Conservation (phyloP, 2,888 invertebrate species). For the Barypeithes pellucidus region DNA sequence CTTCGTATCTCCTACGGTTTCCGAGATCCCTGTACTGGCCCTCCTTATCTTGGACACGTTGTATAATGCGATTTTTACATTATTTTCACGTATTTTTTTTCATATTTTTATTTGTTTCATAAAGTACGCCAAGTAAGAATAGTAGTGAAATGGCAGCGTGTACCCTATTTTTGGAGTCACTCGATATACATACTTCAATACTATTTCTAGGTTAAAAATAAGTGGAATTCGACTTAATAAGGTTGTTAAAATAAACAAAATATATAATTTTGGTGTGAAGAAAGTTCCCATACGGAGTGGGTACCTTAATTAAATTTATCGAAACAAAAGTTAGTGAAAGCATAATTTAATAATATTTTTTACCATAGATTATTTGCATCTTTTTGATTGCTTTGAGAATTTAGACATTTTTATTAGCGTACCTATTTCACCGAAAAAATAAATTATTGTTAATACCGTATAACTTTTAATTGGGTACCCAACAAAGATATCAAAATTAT, state of each 20-base stretch:
- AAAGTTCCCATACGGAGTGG: constrained; percentile 1
- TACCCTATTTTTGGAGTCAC: no score
- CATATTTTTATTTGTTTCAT: no score
- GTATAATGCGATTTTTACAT: no score
- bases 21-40: no score
- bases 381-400: not conserved
- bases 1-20: no score
- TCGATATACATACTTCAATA: not conserved
- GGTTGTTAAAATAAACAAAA: constrained; percentile 11
- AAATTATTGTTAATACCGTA: not conserved
- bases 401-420: not conserved
- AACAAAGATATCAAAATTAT: not conserved
- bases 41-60: no score
- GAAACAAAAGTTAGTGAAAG: constrained; percentile 20
- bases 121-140: no score
- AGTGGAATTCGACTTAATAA: constrained; percentile 12
- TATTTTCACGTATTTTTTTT: no score
- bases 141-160: no score
- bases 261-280: constrained; percentile 12
- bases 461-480: not conserved
- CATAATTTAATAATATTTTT: not conserved
- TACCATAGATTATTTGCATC: constrained; percentile 3
- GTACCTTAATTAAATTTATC: constrained; percentile 15
- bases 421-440: not conserved
- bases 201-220: constrained; percentile 9